A percentile compares a stretch with the other conserved stretches of the same genome.
phyloP scores from a whole-genome alignment of 2,797 vertebrate species.

The Urocyon cinereoargenteus region DNA sequence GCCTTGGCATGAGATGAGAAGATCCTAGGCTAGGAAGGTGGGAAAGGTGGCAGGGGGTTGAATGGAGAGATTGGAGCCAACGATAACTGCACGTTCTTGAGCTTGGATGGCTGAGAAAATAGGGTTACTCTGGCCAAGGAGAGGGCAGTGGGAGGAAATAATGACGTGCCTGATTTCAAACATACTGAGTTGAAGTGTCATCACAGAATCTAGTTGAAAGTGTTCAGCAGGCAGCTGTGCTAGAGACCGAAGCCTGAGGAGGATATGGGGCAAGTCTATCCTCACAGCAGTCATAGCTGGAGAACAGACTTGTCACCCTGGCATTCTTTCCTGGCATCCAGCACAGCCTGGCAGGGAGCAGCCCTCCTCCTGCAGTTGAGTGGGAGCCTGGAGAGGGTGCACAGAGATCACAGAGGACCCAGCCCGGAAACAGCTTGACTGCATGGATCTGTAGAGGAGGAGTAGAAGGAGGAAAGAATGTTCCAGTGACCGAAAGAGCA shows the following conservation, averaged over 20 bases:
- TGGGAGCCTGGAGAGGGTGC: background rate
- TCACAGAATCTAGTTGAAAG: background rate
- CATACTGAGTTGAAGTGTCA: background rate
- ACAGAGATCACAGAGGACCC: background rate
- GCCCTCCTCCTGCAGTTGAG: background rate
- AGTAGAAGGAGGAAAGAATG: background rate
- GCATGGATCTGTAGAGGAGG: background rate
- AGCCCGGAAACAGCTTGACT: background rate
- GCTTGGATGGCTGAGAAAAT: background rate
- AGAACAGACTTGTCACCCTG: background rate
- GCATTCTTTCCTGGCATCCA: no score
- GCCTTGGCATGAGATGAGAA: background rate
- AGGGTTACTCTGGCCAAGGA: background rate
- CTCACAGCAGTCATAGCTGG: rapidly evolving
- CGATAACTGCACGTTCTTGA: background rate
- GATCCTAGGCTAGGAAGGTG: background rate
- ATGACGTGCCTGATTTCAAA: background rate
- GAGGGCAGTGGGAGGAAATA: background rate
- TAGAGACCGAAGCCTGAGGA: background rate
- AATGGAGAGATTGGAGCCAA: background rate
- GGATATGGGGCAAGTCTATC: background rate
- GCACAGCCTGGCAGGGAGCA: background rate
- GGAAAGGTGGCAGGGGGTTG: background rate
- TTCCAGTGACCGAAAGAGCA: background rate
- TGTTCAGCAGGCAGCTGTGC: background rate